Percentiles rank a stretch among this genome's conserved stretches.
Evolutionary conservation across 2,888 invertebrate species (phyloP).

Genomic region (Dyspetes luteomarginatus): DNA sequence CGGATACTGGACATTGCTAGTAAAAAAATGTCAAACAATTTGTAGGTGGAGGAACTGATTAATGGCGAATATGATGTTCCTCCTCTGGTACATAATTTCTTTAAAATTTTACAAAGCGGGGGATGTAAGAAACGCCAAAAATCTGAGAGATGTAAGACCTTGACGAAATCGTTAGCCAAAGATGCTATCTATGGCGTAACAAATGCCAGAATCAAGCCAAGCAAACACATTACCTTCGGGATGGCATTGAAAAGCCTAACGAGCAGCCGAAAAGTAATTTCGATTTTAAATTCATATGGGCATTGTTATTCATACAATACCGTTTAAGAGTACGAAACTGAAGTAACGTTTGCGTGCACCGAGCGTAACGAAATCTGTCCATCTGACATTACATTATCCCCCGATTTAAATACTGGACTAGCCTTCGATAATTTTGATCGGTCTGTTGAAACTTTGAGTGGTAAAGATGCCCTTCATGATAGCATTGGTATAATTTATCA

Average conservation of each 20-base stretch:
- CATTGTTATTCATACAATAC: background rate
- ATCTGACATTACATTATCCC: background rate
- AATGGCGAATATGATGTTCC: too few relatives aligned
- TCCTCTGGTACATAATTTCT: too few relatives aligned
- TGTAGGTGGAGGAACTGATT: too few relatives aligned
- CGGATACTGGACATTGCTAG: too few relatives aligned
- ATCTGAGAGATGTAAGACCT: too few relatives aligned
- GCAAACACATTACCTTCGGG: background rate
- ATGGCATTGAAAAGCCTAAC: background rate
- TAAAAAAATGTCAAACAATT: too few relatives aligned
- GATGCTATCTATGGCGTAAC: background rate
- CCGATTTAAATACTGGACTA: background rate
- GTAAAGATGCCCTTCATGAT: too few relatives aligned
- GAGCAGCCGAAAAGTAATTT: background rate
- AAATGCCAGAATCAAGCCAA: background rate
- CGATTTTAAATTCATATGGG: background rate
- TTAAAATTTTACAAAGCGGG: too few relatives aligned
- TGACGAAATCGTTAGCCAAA: background rate
- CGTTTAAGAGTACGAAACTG: background rate
- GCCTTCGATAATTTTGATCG: too few relatives aligned
- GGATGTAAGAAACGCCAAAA: too few relatives aligned
- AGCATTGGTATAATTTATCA: too few relatives aligned
- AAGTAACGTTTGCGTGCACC: background rate
- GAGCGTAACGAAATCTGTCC: background rate
- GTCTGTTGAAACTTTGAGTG: too few relatives aligned